Percentiles rank a stretch among this genome's conserved stretches.
Evolutionary conservation across 2,797 vertebrate genomes (phyloP).

Genomic region (Hapalemur alaotrensis): DNA sequence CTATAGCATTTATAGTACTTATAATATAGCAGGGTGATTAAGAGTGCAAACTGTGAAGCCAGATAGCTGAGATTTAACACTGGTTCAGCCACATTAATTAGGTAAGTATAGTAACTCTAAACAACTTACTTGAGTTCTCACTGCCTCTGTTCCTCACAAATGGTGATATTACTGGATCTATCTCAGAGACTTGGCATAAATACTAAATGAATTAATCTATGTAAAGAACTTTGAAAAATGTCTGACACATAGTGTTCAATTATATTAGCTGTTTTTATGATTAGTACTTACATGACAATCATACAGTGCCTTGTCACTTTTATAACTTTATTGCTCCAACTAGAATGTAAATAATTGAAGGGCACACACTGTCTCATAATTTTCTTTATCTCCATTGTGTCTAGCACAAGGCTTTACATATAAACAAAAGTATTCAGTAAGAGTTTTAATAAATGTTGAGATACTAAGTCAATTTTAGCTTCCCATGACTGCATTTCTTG

Average conservation of each 20-base stretch:
- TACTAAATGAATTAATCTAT: not conserved
- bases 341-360: not conserved
- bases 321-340: conserved; percentile 11
- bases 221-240: not conserved
- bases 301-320: not conserved
- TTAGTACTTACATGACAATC: not conserved
- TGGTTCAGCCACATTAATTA: not conserved
- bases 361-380: not conserved
- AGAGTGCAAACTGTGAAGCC: not conserved
- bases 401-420: not conserved
- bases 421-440: not conserved
- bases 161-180: not conserved
- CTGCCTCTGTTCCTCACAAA: not conserved
- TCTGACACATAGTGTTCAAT: not conserved
- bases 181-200: not conserved
- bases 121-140: not conserved
- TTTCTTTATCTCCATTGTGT: not conserved
- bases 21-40: not conserved
- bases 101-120: not conserved
- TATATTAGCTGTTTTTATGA: not conserved
- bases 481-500: not conserved
- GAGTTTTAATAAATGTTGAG: not conserved
- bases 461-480: not conserved
- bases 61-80: not conserved
- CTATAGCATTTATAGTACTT: not conserved